Evolutionary conservation across 1,140 invertebrate species (phyloP).

Genomic region (Frieseomelitta varia): DNA sequence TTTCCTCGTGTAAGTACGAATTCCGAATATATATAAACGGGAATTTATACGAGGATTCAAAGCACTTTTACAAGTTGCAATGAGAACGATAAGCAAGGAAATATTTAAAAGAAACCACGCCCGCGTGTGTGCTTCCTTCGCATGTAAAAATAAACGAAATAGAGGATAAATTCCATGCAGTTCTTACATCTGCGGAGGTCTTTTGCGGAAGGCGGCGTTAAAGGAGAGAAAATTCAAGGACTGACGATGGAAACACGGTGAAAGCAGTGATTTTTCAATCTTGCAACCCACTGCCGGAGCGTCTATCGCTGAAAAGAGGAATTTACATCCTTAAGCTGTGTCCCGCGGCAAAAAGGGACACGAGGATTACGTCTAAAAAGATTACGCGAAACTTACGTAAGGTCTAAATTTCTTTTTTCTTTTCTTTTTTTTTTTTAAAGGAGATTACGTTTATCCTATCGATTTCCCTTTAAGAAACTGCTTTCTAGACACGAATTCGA

Average conservation of each 20-base stretch:
- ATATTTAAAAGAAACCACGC: background rate
- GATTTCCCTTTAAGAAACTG: background rate
- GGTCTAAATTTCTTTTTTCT: background rate
- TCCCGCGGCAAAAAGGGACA: conserved; percentile 4
- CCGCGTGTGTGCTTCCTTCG: no score
- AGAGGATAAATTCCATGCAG: no score
- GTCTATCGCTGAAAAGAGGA: conserved; percentile 19
- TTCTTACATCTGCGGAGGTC: background rate
- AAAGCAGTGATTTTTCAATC: conserved; percentile 30
- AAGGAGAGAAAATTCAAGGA: background rate
- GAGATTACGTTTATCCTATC: background rate
- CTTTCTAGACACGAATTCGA: background rate
- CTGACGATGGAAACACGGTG: background rate
- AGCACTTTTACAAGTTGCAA: no score
- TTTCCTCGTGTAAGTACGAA: no score
- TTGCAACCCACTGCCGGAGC: background rate
- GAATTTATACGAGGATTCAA: background rate
- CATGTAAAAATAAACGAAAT: background rate
- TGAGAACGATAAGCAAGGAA: background rate
- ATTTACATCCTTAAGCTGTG: conserved; percentile 20
- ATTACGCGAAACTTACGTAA: conserved; percentile 1
- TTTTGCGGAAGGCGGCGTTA: background rate
- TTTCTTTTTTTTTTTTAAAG: background rate
- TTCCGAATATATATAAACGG: no score
- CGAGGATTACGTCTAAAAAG: conserved; percentile 9